These are phyloP conservation scores for Caracal caracal DNA, from an alignment of 2,113 vertebrate species.

Conservation along the genomic window DNA sequence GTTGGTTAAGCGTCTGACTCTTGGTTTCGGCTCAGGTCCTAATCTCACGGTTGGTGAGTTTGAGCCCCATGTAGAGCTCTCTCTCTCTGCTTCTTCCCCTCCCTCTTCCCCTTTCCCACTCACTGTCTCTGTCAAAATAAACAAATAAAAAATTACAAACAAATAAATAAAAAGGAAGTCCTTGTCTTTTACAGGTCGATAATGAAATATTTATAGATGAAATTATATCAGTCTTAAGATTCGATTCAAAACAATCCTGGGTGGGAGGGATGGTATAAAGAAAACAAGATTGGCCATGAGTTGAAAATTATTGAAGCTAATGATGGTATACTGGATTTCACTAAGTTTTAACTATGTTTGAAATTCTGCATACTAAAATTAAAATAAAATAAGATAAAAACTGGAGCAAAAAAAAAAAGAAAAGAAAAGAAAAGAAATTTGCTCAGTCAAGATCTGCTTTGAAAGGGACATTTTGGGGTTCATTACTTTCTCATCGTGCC, in stretches of 20 bases:
- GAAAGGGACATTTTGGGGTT: background rate
- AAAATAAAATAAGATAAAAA: background rate
- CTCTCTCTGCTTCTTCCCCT: too few relatives aligned
- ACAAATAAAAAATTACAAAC: too few relatives aligned
- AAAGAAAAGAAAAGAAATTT: too few relatives aligned
- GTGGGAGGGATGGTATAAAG: background rate
- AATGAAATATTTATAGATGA: background rate
- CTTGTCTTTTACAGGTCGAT: background rate
- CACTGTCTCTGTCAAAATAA: too few relatives aligned
- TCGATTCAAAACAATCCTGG: background rate
- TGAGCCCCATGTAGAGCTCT: too few relatives aligned
- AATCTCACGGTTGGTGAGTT: too few relatives aligned
- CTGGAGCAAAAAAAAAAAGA: background rate
- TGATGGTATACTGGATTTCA: background rate
- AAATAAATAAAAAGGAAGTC: background rate
- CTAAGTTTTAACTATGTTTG: background rate
- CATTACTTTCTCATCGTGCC: background rate
- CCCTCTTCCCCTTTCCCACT: too few relatives aligned
- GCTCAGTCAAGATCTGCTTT: conserved; percentile 2
- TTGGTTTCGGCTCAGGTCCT: too few relatives aligned
- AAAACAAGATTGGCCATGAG: background rate
- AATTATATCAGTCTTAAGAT: background rate
- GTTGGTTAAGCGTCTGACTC: too few relatives aligned
- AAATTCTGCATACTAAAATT: background rate
- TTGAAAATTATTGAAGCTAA: conserved; percentile 15